Evolutionary conservation across 2,888 invertebrate genomes (phyloP), one percentile per base, ranked within the genome.

Genomic region (Drosophila multiciliata): DNA sequence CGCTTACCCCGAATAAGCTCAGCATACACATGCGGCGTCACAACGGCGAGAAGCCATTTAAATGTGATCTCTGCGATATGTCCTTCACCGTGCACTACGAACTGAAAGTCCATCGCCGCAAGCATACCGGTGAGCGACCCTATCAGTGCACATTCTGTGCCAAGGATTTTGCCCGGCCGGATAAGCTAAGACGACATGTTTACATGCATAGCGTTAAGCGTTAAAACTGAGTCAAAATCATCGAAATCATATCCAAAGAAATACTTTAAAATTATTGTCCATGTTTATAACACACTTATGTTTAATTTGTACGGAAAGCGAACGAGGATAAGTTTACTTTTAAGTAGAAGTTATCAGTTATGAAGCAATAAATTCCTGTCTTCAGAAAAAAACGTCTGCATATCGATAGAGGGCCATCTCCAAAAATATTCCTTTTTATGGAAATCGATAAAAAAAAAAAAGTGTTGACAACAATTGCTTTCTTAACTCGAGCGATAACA

Each of bases 11-110:
- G 0, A 94, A 94, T 0, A 95, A 95, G 74, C 91, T 95, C 11
- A 94, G 94, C 36, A 95, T 95, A 2, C 96, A 96, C 77, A 95
- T 95, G 95, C 94, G 95, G 0, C 93, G 95, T 0, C 96, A 96
- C 80, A 95, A 95, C 0, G 95, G 95, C 12, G 95, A 95, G 75
- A 95, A 95, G 73, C 95, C 95, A 0, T 95, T 95, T 77, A 95
- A 95, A 82, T 95, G 95, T 78, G 95, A 95, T 83, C 94, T 95
- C 63, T 95, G 95, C 71, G 94, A 93, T 20, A 95, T 95, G 94
- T 95, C 95, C 8, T 95, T 95, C 69, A 95, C 95, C 0, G 93
- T 95, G 32, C 94, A 95, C 5, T 95, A 95, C 0, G 95, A 95
- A 87, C 92, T 95, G 32, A 94, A 94, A 79, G 94, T 94, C 55